These are phyloP conservation scores for Nannospalax galili DNA, from an alignment of 2,113 vertebrate species.

Conservation along the genomic window DNA sequence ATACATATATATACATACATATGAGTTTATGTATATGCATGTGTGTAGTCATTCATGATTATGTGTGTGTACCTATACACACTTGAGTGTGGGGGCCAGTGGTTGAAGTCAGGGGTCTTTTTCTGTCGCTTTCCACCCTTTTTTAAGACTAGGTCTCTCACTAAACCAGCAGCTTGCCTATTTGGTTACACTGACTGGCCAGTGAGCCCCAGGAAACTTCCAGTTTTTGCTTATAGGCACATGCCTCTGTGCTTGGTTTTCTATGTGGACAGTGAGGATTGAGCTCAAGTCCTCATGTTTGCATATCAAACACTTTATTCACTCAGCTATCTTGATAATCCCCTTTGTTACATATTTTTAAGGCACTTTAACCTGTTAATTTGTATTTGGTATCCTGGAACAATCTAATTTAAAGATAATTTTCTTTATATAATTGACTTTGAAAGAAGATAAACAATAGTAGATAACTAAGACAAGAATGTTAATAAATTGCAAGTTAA, in stretches of 20 bases:
- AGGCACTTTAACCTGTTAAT: not conserved
- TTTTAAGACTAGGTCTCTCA: not conserved
- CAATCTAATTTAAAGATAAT: no score
- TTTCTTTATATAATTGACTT: constrained; percentile 35
- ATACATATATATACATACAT: no score
- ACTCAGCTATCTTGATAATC: not conserved
- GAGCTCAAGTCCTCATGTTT: not conserved
- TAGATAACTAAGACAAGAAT: not conserved
- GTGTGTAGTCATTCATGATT: no score
- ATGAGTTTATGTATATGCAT: not conserved
- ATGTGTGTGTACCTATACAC: not conserved
- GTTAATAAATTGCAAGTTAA: not conserved
- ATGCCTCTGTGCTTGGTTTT: not conserved
- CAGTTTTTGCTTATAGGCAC: not conserved
- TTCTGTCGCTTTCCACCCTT: not conserved
- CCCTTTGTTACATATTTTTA: not conserved
- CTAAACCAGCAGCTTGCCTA: not conserved
- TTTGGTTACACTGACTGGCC: not conserved
- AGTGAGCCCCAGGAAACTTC: not conserved
- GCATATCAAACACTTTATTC: not conserved
- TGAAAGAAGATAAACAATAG: not conserved
- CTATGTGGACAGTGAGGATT: not conserved
- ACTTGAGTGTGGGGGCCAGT: not conserved
- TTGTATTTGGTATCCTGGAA: no score
- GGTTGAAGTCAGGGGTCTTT: not conserved